Evolutionary conservation across 2,113 vertebrate genomes (phyloP).

Genomic region (Parotia lawesii): DNA sequence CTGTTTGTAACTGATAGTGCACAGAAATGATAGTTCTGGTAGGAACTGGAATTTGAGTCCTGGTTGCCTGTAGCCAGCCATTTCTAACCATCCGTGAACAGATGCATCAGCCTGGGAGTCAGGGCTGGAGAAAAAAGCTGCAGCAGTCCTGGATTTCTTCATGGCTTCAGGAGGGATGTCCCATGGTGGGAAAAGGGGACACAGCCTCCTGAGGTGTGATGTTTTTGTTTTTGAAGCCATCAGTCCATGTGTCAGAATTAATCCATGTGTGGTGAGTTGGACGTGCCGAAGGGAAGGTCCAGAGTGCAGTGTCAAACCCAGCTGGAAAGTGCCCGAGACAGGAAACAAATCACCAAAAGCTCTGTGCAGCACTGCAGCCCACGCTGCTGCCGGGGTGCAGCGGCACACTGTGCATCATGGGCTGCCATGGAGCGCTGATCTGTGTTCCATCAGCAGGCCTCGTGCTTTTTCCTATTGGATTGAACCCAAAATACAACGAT

Average conservation of each 20-base stretch:
- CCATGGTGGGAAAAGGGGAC: not conserved
- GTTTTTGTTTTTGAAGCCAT: not conserved
- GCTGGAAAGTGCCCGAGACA: not conserved
- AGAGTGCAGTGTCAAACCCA: not conserved
- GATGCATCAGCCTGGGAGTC: not conserved
- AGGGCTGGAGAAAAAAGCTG: not conserved
- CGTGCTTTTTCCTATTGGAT: not conserved
- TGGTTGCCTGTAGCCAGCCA: not conserved
- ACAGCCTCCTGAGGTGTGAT: not conserved
- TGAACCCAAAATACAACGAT: not conserved
- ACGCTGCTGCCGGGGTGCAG: not conserved
- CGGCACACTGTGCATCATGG: not conserved
- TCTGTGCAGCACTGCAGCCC: not conserved
- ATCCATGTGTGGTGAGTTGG: not conserved
- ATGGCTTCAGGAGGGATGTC: not conserved
- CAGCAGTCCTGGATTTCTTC: not conserved
- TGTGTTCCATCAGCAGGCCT: not conserved
- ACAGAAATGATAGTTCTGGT: slow-evolving; percentile 37
- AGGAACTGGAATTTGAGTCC: slow-evolving; percentile 34
- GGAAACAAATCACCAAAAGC: not conserved
- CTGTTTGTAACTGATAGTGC: slow-evolving; percentile 13
- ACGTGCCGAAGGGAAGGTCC: not conserved
- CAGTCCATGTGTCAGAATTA: not conserved
- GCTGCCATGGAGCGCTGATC: not conserved
- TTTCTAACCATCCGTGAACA: not conserved